Percentiles rank a stretch among this genome's conserved stretches.
These are phyloP conservation scores for Thalassaphorura encarpata DNA, from an alignment of 1,140 invertebrate genomes.

Conservation along the genomic window DNA sequence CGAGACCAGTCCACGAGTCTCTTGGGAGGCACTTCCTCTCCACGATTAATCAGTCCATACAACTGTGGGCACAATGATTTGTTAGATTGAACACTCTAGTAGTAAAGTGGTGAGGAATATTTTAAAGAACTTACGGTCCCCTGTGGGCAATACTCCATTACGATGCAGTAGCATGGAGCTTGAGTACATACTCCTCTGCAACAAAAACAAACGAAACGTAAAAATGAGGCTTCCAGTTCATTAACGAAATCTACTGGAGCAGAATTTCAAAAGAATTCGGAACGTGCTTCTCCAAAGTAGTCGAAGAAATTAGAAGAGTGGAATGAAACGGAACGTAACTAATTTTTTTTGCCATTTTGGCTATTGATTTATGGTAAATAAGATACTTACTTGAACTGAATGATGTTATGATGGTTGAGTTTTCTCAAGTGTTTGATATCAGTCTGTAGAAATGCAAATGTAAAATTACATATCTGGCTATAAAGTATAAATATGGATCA, in stretches of 20 bases:
- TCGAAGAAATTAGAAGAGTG: too few species aligned
- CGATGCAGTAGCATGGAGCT: conserved; percentile 83
- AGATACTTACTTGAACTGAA: conserved; percentile 71
- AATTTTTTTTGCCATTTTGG: too few species aligned
- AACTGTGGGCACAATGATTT: too few species aligned
- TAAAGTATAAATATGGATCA: too few species aligned
- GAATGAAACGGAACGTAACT: too few species aligned
- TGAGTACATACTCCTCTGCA: conserved; percentile 82
- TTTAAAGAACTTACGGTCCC: conserved; percentile 59
- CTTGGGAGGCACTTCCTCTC: conserved; percentile 65
- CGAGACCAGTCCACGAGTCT: conserved; percentile 85
- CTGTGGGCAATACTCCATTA: conserved; percentile 97
- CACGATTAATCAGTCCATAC: conserved; percentile 76
- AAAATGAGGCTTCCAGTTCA: background rate
- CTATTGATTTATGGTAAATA: background rate
- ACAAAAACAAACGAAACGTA: background rate
- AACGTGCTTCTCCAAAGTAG: too few species aligned
- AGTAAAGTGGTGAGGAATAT: too few species aligned
- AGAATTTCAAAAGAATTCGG: too few species aligned
- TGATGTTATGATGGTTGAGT: conserved; percentile 93
- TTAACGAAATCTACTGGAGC: background rate
- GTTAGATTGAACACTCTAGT: too few species aligned
- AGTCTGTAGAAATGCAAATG: too few species aligned
- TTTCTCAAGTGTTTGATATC: conserved; percentile 89
- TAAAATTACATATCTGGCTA: too few species aligned